Percentiles rank a stretch among this genome's conserved stretches.
Evolutionary conservation across 2,113 vertebrate species (phyloP).

Genomic region (human): GRCh38 chr4:126362001-126362500

Average conservation of each 20-base stretch:
- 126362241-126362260: neutral
- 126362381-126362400: neutral
- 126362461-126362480: too few species aligned
- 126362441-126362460: neutral
- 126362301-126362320: neutral
- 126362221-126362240: neutral
- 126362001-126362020: neutral
- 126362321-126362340: neutral
- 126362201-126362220: neutral
- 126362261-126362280: neutral
- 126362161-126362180: neutral
- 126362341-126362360: neutral
- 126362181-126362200: neutral
- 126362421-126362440: neutral
- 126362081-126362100: neutral
- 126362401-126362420: neutral
- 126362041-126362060: neutral
- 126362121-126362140: neutral
- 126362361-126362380: neutral
- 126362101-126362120: too few species aligned
- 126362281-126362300: neutral
- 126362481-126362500: too few species aligned
- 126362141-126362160: neutral
- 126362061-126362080: neutral
- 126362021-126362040: neutral